A percentile compares a stretch with the other conserved stretches of the same genome.
Conservation (phyloP, 2,888 invertebrate species). For the Pristionchus fissidentatus region DNA sequence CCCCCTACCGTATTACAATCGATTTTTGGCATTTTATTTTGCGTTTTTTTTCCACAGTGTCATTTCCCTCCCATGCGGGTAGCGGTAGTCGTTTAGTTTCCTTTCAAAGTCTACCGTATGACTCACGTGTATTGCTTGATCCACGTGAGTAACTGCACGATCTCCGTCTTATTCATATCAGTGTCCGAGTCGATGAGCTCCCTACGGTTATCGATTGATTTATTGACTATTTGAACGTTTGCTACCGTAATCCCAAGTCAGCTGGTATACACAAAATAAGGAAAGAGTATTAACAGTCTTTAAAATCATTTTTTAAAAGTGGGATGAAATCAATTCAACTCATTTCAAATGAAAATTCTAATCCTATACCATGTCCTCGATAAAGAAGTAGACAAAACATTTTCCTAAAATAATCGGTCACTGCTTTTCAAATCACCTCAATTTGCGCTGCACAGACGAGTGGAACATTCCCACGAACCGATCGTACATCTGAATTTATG, state of each 20-base stretch:
- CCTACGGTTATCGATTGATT: not conserved
- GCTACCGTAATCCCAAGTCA: not conserved
- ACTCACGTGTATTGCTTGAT: conserved; percentile 86
- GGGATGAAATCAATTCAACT: too few relatives aligned
- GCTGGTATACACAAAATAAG: not conserved
- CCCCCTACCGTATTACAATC: conserved; percentile 78
- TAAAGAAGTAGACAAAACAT: too few relatives aligned
- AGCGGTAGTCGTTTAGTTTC: not conserved
- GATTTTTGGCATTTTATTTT: conserved; percentile 85
- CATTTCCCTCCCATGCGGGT: conserved; percentile 83
- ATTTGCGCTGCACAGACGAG: conserved; percentile 81
- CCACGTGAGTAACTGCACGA: conserved; percentile 94
- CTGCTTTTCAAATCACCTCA: conserved; percentile 53
- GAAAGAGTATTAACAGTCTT: not conserved
- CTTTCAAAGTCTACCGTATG: not conserved
- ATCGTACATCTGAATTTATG: conserved; percentile 84
- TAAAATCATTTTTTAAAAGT: too few relatives aligned
- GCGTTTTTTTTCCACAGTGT: too few relatives aligned
- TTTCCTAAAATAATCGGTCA: too few relatives aligned
- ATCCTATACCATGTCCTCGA: too few relatives aligned
- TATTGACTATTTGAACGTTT: not conserved
- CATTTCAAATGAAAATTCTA: too few relatives aligned
- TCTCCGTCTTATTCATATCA: conserved; percentile 94
- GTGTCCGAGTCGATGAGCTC: conserved; percentile 88
- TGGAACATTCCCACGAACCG: conserved; percentile 95